Base-by-base conservation (phyloP, 2,797 vertebrate genomes). In the Scolopax rusticola region DNA sequence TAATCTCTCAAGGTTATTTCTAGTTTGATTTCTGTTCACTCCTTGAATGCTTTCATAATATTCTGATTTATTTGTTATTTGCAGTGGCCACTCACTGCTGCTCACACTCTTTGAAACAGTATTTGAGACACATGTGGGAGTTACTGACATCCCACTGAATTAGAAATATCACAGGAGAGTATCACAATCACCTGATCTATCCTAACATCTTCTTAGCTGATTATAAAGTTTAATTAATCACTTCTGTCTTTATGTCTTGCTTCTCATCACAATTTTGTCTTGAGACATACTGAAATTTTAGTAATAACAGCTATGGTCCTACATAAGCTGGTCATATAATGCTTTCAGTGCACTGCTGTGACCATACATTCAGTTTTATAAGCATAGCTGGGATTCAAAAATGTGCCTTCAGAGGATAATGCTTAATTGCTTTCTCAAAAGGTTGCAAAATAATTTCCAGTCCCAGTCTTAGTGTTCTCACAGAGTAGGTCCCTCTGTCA, bases 381-480 rank as follows among this genome's bases (percentile, higher is more conserved):
- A 89, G 77, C 43, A 16, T 82, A 67, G 36, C 74, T 87, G 28
- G 77, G 70, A 79, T 88, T 82, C 79, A 32, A 86, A 93, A 93
- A 82, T 27, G 27, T 74, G 38, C 45, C 48, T 77, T 92, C 91
- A 87, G 80, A 92, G 65, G 28, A 27, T 70, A 28, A 47, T 65
- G 47, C 40, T 95, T 95, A 96, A 92, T 90, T 90, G n/a, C 67
- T 83, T 87, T 90, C 53, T 93, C 59, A 78, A 87, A 95, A 84
- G 32, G 21, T 9, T 93, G 77, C 48, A 90, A 65, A 94, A 60
- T 77, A 57, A 82, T 89, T 89, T 93, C 48, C 67, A 51, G 0
- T 59, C 45, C 30, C 41, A 83, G 45, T 68, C 57, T 57, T 60
- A 64, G 41, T 83, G 53, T 36, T 53, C 33, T 91, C 68, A 38